A percentile compares a stretch with the other conserved stretches of the same genome.
These are phyloP conservation scores for Tholera decimalis DNA, from an alignment of 2,888 invertebrate species.

Conservation along the genomic window DNA sequence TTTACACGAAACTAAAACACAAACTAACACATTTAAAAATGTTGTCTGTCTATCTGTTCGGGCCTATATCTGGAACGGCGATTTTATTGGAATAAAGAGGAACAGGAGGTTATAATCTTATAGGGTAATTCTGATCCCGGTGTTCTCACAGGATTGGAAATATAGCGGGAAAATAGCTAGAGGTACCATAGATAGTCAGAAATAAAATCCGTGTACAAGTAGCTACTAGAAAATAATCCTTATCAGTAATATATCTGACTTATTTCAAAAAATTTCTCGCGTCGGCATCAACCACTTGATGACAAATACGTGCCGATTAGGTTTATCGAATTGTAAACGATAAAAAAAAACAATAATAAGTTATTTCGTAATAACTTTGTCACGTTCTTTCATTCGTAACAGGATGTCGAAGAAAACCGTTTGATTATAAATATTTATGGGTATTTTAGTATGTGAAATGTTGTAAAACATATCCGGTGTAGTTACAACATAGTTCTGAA, in stretches of 20 bases:
- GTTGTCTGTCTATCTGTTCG: too few species aligned
- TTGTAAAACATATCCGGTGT: constrained; percentile 17
- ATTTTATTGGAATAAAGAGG: too few species aligned
- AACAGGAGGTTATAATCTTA: too few species aligned
- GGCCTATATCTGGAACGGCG: too few species aligned
- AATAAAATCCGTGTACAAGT: neutral
- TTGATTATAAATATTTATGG: constrained; percentile 21
- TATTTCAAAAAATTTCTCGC: constrained; percentile 39
- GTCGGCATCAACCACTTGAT: constrained; percentile 43
- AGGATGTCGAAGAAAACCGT: constrained; percentile 50
- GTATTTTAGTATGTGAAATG: constrained; percentile 8
- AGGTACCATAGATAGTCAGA: neutral
- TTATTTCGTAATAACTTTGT: constrained; percentile 57
- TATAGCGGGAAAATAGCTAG: too few species aligned
- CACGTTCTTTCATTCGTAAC: constrained; percentile 38
- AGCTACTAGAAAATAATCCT: neutral
- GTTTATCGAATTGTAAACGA: constrained; percentile 56
- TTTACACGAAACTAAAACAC: too few species aligned
- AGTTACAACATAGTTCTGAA: neutral
- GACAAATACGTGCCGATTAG: constrained; percentile 58
- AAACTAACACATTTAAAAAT: too few species aligned
- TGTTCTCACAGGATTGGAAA: too few species aligned
- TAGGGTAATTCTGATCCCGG: too few species aligned
- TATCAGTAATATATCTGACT: constrained; percentile 17
- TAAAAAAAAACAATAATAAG: constrained; percentile 49